Base-by-base conservation (phyloP, 1,140 invertebrate species). In the Prorops nasuta region DNA sequence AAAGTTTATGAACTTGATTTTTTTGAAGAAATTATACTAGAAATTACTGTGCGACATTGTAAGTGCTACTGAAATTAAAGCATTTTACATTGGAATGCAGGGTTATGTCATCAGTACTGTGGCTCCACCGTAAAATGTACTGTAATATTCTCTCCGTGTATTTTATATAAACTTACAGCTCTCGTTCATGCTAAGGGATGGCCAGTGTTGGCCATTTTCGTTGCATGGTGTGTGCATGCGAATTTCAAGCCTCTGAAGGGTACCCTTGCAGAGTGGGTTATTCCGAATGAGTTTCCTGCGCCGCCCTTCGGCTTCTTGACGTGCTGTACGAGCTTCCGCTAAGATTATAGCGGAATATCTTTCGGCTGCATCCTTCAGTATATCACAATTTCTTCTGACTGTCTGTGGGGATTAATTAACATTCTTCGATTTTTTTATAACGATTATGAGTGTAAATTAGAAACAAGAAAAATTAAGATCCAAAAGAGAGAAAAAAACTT, bases 131-230 rank as follows among this genome's bases (percentile, higher is more conserved):
- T n/a, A n/a, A n/a, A n/a, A n/a, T n/a, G n/a, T n/a, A n/a, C n/a
- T n/a, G n/a, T n/a, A n/a, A n/a, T n/a, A n/a, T n/a, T n/a, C n/a
- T n/a, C n/a, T n/a, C 15, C 41, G 3, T 42, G n/a, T 17, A 18
- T 31, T 21, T 43, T 15, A 40, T 8, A 52, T 41, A 51, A 59
- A 81, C 81, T 82, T 76, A 88, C 87, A 90, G 54, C 79, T 79
- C 73, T 92, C 89, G 64, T 86, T 80, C 83, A 89, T 89, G 7
- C 79, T 50, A n/a, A 83, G 67, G 51, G 81, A 61, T 0, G 88
- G 88, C 44, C 79, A 78, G 1, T 77, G 44, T 12, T 67, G 58
- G 7, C 63, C 69, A 50, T 79, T 76, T 4, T 40, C 39, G 39
- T 77, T 71, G 63, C 86, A 90, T 1, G 71, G 64, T 10, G 65